Percentiles rank a stretch among this genome's conserved stretches.
Evolutionary conservation across 2,797 vertebrate species (phyloP).

Genomic region (Mormyrops attenuatus): DNA sequence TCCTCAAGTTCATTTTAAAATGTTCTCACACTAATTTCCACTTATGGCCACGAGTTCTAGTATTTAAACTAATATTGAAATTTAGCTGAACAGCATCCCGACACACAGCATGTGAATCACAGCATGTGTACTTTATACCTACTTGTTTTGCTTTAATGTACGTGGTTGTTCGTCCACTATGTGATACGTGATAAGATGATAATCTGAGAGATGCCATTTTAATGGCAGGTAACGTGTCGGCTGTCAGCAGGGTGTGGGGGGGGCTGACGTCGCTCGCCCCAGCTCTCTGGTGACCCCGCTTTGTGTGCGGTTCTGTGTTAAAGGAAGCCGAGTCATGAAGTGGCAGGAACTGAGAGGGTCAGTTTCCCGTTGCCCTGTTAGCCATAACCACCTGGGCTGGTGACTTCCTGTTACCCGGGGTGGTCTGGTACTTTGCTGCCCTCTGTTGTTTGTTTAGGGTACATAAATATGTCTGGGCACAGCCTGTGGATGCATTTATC

Average conservation of each 20-base stretch:
- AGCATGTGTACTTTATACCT: background rate
- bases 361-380: background rate
- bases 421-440: conserved; percentile 10
- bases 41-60: no score
- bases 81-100: no score
- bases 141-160: background rate
- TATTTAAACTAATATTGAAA: no score
- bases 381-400: background rate
- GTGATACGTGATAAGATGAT: background rate
- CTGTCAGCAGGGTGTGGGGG: background rate
- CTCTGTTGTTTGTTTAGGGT: background rate
- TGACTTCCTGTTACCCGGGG: background rate
- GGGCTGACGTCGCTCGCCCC: background rate
- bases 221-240: background rate
- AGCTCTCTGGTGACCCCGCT: background rate
- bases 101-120: background rate
- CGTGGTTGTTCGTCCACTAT: background rate
- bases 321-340: background rate
- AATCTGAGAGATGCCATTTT: background rate
- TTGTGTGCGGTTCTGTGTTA: background rate
- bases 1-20: no score
- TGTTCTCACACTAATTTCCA: no score
- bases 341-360: background rate
- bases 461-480: background rate
- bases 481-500: background rate